phyloP scores from a whole-genome alignment of 2,797 vertebrate species.

The Sebastolobus alascanus region DNA sequence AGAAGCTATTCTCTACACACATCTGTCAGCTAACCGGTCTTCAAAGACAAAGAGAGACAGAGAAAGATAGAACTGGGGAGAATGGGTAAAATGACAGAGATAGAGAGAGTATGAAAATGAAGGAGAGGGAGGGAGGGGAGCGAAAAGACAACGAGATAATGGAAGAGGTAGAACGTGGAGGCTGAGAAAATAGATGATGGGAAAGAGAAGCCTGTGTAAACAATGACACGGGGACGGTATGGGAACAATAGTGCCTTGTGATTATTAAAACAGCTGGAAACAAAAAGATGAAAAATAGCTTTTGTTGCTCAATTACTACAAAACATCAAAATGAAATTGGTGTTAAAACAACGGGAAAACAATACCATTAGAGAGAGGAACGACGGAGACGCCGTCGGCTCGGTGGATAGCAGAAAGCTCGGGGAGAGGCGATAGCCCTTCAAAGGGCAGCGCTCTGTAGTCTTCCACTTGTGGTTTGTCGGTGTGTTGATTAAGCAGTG shows the following conservation, averaged over 20 bases:
- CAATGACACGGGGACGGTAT: not conserved
- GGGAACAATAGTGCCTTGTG: conserved; percentile 2
- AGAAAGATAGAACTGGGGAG: conserved; percentile 44
- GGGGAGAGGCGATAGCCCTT: not conserved
- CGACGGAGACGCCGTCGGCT: not conserved
- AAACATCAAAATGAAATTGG: not conserved
- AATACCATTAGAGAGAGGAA: not conserved
- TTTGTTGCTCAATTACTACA: conserved; percentile 5
- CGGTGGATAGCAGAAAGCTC: not conserved
- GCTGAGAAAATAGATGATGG: not conserved
- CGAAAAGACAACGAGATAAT: conserved; percentile 29
- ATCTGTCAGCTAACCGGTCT: conserved; percentile 71
- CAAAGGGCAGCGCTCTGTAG: conserved; percentile 5
- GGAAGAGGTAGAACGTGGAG: conserved; percentile 14
- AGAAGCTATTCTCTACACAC: conserved; percentile 66
- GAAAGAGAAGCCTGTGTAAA: not conserved
- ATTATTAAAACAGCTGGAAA: not conserved
- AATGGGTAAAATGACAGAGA: conserved; percentile 54
- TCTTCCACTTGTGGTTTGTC: conserved; percentile 22
- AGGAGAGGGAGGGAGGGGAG: not conserved
- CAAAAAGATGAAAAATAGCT: not conserved
- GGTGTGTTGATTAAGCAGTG: conserved; percentile 30
- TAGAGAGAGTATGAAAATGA: conserved; percentile 46
- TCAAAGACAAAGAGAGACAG: conserved; percentile 51
- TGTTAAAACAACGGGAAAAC: not conserved